Evolutionary conservation across 2,113 vertebrate species (phyloP), one percentile per base, ranked within the genome.

Genomic region (Neopipo cinnamomea): DNA sequence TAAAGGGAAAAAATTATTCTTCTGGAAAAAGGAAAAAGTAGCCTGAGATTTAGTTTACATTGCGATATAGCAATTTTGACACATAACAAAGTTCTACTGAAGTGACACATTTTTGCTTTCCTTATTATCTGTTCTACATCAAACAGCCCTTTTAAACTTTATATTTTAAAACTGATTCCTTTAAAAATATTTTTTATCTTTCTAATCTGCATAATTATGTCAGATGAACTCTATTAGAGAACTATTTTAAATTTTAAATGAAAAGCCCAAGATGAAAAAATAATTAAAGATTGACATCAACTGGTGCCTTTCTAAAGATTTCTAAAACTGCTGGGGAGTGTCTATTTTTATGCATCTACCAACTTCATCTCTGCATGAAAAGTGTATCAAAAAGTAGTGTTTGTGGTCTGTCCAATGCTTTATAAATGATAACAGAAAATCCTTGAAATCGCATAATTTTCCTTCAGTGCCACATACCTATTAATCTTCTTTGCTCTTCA

Each of bases 221-320:
- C 83, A 93, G 35, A 59, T 89, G 68, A 94, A 79, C 58, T 65
- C 39, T 66, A n/a, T 31, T 68, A 91, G 46, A 82, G 53, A 68
- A 58, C 62, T 94, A 63, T 55, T 93, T 95, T 75, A 85, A 83
- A 89, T 85, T 82, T 91, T 77, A 85, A 85, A 80, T 3, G 12
- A 85, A 91, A 81, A 78, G 19, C 10, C 65, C 33, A 85, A 84
- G 75, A 52, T 17, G 52, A 67, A 90, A 83, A 83, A 62, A 72
- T 46, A 31, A 46, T 35, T 89, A 65, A 89, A 85, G 42, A 73
- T 44, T 62, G 39, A 76, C 81, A 85, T 92, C 50, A 66, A 30
- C 19, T 70, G 50, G 20, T 80, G 44, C n/a, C 46, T 91, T 71
- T 65, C 56, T 70, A 62, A 67, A 93, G 41, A 72, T 65, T 68